These are phyloP conservation scores for Hycleus cichorii DNA, from an alignment of 1,140 invertebrate species.

Conservation along the genomic window DNA sequence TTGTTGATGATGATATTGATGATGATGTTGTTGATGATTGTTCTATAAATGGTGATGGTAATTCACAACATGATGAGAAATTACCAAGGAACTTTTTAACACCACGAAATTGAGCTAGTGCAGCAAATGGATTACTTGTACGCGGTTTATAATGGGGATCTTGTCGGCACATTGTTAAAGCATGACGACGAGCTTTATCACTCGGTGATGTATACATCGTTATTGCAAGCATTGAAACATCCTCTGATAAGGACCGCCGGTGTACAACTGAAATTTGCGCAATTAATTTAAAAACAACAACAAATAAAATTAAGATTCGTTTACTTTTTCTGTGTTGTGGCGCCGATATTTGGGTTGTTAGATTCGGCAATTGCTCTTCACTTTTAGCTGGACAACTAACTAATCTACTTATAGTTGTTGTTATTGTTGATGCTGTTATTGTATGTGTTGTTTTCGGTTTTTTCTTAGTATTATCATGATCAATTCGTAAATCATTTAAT, in stretches of 20 bases:
- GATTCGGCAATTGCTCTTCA: slow-evolving; percentile 35
- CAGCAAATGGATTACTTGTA: slow-evolving; percentile 64
- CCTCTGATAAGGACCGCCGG: slow-evolving; percentile 63
- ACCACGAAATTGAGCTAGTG: slow-evolving; percentile 56
- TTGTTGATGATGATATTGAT: slow-evolving; percentile 44
- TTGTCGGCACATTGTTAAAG: slow-evolving; percentile 63
- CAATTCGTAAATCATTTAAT: slow-evolving; percentile 43
- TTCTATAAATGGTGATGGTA: slow-evolving; percentile 53
- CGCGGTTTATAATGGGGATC: slow-evolving; percentile 70
- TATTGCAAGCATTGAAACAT: slow-evolving; percentile 48
- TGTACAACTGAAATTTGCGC: slow-evolving; percentile 45
- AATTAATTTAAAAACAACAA: not conserved
- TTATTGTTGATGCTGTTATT: too few relatives aligned
- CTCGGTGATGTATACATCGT: slow-evolving; percentile 50
- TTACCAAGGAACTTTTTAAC: slow-evolving; percentile 71
- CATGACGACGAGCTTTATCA: slow-evolving; percentile 68
- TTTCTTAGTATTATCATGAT: slow-evolving; percentile 29
- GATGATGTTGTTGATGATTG: slow-evolving; percentile 41
- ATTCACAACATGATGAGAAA: slow-evolving; percentile 69
- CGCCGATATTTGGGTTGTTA: slow-evolving; percentile 26
- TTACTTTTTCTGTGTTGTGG: slow-evolving; percentile 42
- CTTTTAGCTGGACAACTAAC: slow-evolving; percentile 34
- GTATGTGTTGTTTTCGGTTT: too few relatives aligned
- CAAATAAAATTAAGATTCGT: slow-evolving; percentile 20
- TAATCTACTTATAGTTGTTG: not conserved